A percentile compares a stretch with the other conserved stretches of the same genome.
Evolutionary conservation across 2,888 invertebrate genomes (phyloP).

Genomic region (Scaptomyza cyrtandrae): DNA sequence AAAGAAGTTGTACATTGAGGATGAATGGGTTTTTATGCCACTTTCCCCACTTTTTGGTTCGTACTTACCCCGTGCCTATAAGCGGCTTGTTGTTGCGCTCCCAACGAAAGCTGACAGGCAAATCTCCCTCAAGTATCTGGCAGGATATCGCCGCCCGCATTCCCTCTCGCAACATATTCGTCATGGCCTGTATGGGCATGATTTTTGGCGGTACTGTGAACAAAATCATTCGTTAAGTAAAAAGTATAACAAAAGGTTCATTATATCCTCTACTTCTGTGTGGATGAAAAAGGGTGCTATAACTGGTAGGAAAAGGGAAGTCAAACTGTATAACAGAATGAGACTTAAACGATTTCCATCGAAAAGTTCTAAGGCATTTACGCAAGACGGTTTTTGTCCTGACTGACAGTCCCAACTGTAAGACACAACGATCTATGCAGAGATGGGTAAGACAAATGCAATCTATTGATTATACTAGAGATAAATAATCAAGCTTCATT

Average conservation of each 20-base stretch:
- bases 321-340: too few species aligned
- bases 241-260: neutral
- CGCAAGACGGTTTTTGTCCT: too few species aligned
- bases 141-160: conserved; percentile 96
- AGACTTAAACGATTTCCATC: too few species aligned
- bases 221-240: conserved; percentile 21
- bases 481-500: too few species aligned
- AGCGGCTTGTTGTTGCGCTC: conserved; percentile 93
- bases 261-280: too few species aligned
- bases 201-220: conserved; percentile 92
- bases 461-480: too few species aligned
- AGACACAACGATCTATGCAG: too few species aligned
- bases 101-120: conserved; percentile 96
- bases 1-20: neutral
- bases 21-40: neutral
- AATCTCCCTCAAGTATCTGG: conserved; percentile 95
- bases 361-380: too few species aligned
- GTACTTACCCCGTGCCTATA: conserved; percentile 86
- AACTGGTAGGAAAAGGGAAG: too few species aligned
- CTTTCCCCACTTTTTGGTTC: neutral
- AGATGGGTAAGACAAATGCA: too few species aligned
- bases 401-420: too few species aligned
- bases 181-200: conserved; percentile 92
- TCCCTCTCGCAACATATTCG: conserved; percentile 91
- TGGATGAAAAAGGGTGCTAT: too few species aligned